phyloP scores from a whole-genome alignment of 2,113 vertebrate genomes.

The Etheostoma spectabile region DNA sequence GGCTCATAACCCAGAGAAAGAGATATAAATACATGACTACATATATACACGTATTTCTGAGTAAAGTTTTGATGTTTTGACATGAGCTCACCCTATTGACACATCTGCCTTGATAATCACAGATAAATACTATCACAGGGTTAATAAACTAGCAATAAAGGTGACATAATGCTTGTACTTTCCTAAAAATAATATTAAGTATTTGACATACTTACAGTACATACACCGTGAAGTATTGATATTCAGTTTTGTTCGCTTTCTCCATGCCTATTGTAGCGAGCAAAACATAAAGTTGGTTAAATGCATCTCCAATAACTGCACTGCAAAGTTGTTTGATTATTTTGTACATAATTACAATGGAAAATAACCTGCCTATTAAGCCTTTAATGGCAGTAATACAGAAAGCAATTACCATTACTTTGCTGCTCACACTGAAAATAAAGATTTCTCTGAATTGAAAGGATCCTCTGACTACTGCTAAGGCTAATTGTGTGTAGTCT shows the following conservation, averaged over 20 bases:
- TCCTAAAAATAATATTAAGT: background rate
- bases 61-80: constrained; percentile 41
- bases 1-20: constrained; percentile 13
- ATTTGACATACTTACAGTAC: background rate
- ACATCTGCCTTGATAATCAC: background rate
- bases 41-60: background rate
- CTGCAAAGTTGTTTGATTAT: constrained; percentile 81
- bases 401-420: constrained; percentile 85
- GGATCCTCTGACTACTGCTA: constrained; percentile 64
- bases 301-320: constrained; percentile 82
- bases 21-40: background rate
- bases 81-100: constrained; percentile 31
- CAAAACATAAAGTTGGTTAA: constrained; percentile 67
- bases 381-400: constrained; percentile 82
- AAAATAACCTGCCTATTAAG: constrained; percentile 84
- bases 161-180: background rate
- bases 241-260: constrained; percentile 28
- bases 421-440: constrained; percentile 80
- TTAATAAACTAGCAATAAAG: background rate
- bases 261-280: constrained; percentile 32
- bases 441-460: constrained; percentile 79
- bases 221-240: constrained; percentile 22
- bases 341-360: constrained; percentile 84
- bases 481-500: constrained; percentile 74
- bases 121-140: background rate